Evolutionary conservation across 2,113 vertebrate species (phyloP).

Genomic region (Tinamus guttatus): DNA sequence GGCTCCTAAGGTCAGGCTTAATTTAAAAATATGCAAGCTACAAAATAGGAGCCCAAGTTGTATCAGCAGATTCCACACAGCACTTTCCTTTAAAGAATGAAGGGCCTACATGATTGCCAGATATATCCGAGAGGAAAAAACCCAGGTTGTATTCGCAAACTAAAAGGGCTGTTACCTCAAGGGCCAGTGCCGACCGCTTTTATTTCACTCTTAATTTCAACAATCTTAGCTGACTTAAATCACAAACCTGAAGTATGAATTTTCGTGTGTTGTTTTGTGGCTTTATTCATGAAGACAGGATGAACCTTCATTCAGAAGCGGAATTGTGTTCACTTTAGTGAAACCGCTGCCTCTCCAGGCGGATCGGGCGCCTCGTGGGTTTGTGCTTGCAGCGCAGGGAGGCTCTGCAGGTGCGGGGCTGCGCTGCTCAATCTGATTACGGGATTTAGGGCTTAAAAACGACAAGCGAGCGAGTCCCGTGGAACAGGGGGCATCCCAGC

Average conservation of each 20-base stretch:
- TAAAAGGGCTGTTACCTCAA: conserved; percentile 20
- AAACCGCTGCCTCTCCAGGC: neutral
- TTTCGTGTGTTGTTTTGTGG: neutral
- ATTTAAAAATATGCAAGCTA: neutral
- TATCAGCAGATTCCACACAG: neutral
- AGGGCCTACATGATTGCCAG: neutral
- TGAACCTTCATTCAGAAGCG: conserved; percentile 19
- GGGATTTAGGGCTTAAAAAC: conserved; percentile 46
- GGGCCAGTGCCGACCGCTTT: conserved; percentile 1
- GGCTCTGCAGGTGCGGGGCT: neutral
- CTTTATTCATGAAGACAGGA: neutral
- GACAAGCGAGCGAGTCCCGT: neutral
- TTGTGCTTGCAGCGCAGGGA: neutral
- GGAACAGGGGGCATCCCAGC: neutral
- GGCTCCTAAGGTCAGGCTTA: neutral
- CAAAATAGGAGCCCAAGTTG: neutral
- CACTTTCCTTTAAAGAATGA: neutral
- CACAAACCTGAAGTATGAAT: neutral
- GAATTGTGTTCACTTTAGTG: conserved; percentile 37
- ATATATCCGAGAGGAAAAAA: neutral
- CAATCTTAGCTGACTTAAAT: neutral
- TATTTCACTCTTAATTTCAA: conserved; percentile 15
- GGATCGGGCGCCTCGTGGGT: neutral
- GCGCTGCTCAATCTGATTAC: conserved; percentile 20
- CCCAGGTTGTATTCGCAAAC: conserved; percentile 21